A percentile compares a stretch with the other conserved stretches of the same genome.
Conservation (phyloP, 2,888 invertebrate genomes). For the Deilephila elpenor region DNA sequence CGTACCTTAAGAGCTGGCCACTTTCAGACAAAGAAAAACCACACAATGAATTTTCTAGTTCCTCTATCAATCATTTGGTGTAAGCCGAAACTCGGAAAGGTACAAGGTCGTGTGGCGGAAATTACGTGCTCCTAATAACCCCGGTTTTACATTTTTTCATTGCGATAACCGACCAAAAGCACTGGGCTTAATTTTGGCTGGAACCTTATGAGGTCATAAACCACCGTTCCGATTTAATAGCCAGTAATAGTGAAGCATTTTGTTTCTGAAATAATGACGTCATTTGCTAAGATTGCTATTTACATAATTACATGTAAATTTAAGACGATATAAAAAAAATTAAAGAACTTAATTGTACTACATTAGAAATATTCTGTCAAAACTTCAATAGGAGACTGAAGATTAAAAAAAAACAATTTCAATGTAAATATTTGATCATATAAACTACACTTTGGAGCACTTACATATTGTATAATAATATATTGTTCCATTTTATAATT, state of each 20-base stretch:
- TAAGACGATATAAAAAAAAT: background rate
- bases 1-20: background rate
- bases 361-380: too few relatives aligned
- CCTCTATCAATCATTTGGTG: slow-evolving; percentile 18
- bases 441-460: too few relatives aligned
- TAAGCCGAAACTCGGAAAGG: slow-evolving; percentile 33
- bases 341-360: background rate
- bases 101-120: slow-evolving; percentile 48
- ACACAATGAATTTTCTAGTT: background rate
- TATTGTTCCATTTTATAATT: too few relatives aligned
- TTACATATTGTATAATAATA: too few relatives aligned
- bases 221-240: slow-evolving; percentile 25
- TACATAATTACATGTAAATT: background rate
- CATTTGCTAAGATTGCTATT: background rate
- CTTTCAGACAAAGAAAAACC: background rate
- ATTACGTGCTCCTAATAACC: slow-evolving; percentile 40
- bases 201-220: slow-evolving; percentile 21
- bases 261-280: background rate
- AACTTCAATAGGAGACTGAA: too few relatives aligned
- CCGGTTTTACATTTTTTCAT: background rate
- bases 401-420: too few relatives aligned
- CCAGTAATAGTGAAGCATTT: background rate
- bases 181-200: background rate
- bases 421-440: too few relatives aligned
- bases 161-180: background rate